phyloP scores from a whole-genome alignment of 2,797 vertebrate species.

The Mus caroli region DNA sequence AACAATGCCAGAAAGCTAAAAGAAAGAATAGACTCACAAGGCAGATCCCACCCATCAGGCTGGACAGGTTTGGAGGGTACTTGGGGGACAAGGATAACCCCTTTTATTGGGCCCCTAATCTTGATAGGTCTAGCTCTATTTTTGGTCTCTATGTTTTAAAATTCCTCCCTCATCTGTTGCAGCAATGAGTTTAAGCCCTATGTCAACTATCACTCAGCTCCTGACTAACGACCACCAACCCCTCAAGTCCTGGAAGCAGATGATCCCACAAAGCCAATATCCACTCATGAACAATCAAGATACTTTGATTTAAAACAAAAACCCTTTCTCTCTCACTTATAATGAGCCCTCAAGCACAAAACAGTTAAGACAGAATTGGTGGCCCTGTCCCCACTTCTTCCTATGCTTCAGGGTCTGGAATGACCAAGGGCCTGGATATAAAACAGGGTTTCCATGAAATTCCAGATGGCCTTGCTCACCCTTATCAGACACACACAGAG shows the following conservation, averaged over 20 bases:
- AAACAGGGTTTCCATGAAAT: not conserved
- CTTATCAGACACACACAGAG: not conserved
- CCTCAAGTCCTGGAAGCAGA: not conserved
- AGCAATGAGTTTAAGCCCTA: not conserved
- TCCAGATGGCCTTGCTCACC: not conserved
- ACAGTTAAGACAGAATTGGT: not conserved
- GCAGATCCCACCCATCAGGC: not conserved
- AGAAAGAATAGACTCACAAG: not conserved
- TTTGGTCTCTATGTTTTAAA: not conserved
- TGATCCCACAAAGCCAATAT: not conserved
- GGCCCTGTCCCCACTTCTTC: too few species aligned
- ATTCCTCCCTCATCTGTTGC: not conserved
- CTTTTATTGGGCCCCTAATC: not conserved
- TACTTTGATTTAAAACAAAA: not conserved
- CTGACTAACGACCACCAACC: not conserved
- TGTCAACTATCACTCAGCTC: not conserved
- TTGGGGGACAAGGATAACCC: not conserved
- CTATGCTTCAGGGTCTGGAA: not conserved
- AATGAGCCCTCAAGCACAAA: not conserved
- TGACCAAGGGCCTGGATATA: not conserved
- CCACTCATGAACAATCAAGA: not conserved
- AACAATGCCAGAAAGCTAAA: not conserved
- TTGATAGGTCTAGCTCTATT: not conserved
- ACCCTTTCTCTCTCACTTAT: not conserved
- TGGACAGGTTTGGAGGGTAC: not conserved